phyloP scores from a whole-genome alignment of 1,140 invertebrate genomes.

The Bathynomus jamesi region DNA sequence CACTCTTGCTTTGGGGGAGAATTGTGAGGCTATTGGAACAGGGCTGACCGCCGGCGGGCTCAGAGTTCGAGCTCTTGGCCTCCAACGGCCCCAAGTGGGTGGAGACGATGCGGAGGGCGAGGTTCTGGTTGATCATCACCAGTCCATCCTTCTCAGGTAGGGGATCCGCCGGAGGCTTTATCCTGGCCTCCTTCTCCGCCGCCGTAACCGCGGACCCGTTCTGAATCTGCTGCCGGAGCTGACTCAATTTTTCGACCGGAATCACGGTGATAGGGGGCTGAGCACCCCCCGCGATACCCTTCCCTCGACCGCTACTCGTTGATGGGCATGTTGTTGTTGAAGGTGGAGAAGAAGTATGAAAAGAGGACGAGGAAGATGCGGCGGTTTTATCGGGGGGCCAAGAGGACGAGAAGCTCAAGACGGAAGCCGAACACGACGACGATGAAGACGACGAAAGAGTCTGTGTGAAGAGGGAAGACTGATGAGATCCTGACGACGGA shows the following conservation, averaged over 20 bases:
- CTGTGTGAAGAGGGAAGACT: no score
- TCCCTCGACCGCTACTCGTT: no score
- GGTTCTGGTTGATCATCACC: constrained; percentile 33
- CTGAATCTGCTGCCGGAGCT: neutral
- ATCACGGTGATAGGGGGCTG: neutral
- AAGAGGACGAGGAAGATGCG: no score
- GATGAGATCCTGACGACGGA: no score
- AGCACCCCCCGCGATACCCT: no score
- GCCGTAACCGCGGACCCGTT: neutral
- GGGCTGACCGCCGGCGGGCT: constrained; percentile 6
- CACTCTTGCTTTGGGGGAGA: constrained; percentile 26
- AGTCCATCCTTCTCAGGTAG: constrained; percentile 29
- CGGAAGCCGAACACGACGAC: neutral
- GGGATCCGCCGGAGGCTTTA: neutral
- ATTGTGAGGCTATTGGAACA: constrained; percentile 24
- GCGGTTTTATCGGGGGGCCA: neutral
- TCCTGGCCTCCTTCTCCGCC: neutral
- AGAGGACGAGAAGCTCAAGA: neutral
- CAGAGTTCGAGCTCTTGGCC: constrained; percentile 10
- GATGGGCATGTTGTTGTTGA: no score
- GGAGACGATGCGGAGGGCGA: constrained; percentile 32
- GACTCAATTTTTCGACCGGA: neutral
- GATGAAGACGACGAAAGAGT: neutral
- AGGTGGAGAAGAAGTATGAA: no score
- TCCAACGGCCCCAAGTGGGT: constrained; percentile 3